phyloP scores from a whole-genome alignment of 1,140 invertebrate species.

The Apis cerana region DNA sequence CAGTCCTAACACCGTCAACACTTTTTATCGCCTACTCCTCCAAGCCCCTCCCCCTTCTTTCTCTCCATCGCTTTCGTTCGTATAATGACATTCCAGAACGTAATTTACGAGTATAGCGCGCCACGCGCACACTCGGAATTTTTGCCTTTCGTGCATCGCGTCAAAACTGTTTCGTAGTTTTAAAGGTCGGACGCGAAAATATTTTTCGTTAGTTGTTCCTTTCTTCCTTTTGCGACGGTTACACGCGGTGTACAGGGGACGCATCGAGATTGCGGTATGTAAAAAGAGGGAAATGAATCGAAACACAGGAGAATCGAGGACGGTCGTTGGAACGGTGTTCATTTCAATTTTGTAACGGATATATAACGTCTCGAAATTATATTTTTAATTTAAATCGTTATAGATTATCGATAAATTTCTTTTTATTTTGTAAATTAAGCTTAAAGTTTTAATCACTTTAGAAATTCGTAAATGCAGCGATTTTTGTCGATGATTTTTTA shows the following conservation, averaged over 20 bases:
- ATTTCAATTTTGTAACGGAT: too few species aligned
- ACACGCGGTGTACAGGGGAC: not conserved
- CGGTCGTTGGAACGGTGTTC: too few species aligned
- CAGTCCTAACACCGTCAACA: not conserved
- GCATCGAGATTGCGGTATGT: not conserved
- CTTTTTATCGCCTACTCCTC: slow-evolving; percentile 6
- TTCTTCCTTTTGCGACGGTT: not conserved
- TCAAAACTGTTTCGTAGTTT: slow-evolving; percentile 5
- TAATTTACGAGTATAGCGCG: slow-evolving; percentile 16
- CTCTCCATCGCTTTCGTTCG: slow-evolving; percentile 10
- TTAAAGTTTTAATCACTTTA: too few species aligned
- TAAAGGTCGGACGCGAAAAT: not conserved
- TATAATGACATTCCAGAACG: slow-evolving; percentile 25
- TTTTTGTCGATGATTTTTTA: too few species aligned
- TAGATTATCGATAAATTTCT: too few species aligned
- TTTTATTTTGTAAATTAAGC: too few species aligned
- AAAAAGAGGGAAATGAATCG: not conserved
- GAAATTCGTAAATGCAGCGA: too few species aligned
- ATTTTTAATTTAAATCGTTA: too few species aligned
- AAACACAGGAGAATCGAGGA: too few species aligned
- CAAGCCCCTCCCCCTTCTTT: not conserved
- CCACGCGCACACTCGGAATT: not conserved
- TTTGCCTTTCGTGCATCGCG: not conserved
- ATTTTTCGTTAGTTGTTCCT: slow-evolving; percentile 18
- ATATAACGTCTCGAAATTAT: too few species aligned